A percentile compares a stretch with the other conserved stretches of the same genome.
Evolutionary conservation across 1,140 invertebrate species (phyloP).

Genomic region (Wiebesia pumilae): DNA sequence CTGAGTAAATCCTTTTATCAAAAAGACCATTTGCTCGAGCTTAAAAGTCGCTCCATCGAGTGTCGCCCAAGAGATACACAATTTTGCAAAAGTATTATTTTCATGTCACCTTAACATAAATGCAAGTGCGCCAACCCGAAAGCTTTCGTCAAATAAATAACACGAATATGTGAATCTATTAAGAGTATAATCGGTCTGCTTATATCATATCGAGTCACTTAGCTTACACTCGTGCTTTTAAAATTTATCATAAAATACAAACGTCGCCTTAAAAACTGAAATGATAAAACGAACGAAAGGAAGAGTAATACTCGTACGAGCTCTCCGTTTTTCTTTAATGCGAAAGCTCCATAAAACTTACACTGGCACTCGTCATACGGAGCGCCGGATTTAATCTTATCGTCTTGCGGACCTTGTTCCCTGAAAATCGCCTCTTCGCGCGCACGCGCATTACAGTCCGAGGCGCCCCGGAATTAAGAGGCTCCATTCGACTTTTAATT

Average conservation of each 20-base stretch:
- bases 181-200: neutral
- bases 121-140: neutral
- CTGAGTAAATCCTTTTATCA: neutral
- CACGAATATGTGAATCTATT: neutral
- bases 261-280: neutral
- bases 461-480: slow-evolving; percentile 9
- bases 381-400: slow-evolving; percentile 7
- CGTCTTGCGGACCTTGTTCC: neutral
- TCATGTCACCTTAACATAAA: neutral
- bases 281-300: neutral
- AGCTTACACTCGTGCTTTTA: neutral
- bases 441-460: neutral
- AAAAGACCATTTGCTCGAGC: neutral
- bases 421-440: neutral
- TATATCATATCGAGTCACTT: neutral
- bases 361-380: neutral
- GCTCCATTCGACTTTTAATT: slow-evolving; percentile 5
- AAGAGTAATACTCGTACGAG: too few relatives aligned
- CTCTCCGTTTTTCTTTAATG: neutral
- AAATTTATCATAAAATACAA: slow-evolving; percentile 1
- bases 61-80: neutral
- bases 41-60: neutral
- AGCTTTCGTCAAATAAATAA: neutral
- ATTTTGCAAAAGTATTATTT: neutral
- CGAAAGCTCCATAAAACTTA: neutral